phyloP scores from a whole-genome alignment of 2,113 vertebrate genomes.

The Notothenia coriiceps region DNA sequence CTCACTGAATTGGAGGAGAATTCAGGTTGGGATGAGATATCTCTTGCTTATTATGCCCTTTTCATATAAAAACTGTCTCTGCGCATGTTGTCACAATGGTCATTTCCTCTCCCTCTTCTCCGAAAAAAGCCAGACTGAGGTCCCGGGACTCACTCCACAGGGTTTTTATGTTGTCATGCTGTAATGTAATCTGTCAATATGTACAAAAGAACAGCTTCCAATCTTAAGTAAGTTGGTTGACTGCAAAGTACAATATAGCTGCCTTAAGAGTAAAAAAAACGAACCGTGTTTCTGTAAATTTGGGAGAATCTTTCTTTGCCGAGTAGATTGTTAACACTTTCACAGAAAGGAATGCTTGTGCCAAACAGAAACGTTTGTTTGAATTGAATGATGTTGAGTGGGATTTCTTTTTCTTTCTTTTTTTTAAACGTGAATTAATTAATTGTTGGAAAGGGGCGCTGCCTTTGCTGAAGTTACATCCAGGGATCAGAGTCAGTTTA shows the following conservation, averaged over 20 bases:
- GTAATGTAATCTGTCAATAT: conserved; percentile 48
- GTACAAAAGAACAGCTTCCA: conserved; percentile 35
- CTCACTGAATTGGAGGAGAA: background rate
- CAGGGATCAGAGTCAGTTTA: background rate
- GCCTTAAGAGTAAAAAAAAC: conserved; percentile 66
- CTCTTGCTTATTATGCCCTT: background rate
- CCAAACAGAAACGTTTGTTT: conserved; percentile 46
- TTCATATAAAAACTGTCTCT: background rate
- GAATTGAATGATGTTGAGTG: conserved; percentile 3
- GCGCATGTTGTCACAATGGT: background rate
- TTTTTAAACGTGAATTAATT: conserved; percentile 15
- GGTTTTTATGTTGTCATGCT: conserved; percentile 20
- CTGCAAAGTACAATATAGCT: conserved; percentile 55
- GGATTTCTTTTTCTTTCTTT: background rate
- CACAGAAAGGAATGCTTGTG: conserved; percentile 16
- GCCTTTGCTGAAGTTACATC: background rate
- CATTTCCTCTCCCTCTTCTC: conserved; percentile 2
- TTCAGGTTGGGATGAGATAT: background rate
- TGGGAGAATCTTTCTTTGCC: conserved; percentile 7
- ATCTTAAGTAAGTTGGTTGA: conserved; percentile 24
- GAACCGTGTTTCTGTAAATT: conserved; percentile 1
- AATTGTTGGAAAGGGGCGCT: background rate
- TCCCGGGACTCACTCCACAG: conserved; percentile 31
- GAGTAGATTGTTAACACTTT: conserved; percentile 34
- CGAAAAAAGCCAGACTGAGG: conserved; percentile 18